These are phyloP conservation scores for Tamias sibiricus DNA, from an alignment of 2,113 vertebrate genomes.

Conservation along the genomic window DNA sequence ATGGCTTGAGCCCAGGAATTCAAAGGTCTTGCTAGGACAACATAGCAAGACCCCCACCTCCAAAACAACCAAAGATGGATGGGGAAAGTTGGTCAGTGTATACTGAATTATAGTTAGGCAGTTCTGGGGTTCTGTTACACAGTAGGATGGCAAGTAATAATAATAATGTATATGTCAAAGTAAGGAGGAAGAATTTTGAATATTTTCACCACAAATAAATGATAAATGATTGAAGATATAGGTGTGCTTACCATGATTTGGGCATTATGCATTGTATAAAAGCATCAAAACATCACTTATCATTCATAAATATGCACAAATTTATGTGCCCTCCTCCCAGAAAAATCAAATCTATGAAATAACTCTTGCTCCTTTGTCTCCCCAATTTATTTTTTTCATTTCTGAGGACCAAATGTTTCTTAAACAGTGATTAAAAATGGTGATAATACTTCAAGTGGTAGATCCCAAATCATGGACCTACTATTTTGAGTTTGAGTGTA, in stretches of 20 bases:
- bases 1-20: background rate
- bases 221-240: background rate
- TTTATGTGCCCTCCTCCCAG: background rate
- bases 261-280: background rate
- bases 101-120: background rate
- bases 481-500: constrained; percentile 4
- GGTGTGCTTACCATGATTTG: background rate
- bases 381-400: background rate
- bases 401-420: background rate
- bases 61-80: background rate
- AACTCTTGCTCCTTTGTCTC: background rate
- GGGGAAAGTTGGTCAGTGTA: background rate
- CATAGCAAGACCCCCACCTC: background rate
- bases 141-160: background rate
- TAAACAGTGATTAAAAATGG: background rate
- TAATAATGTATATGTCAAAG: background rate
- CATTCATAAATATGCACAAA: background rate
- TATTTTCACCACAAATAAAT: background rate
- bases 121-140: background rate
- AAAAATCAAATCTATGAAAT: background rate
- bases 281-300: background rate
- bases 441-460: background rate
- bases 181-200: background rate
- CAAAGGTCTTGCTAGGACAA: background rate
- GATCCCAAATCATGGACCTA: background rate